Conservation (phyloP, 2,888 invertebrate species). For the Dynastes hyllus region DNA sequence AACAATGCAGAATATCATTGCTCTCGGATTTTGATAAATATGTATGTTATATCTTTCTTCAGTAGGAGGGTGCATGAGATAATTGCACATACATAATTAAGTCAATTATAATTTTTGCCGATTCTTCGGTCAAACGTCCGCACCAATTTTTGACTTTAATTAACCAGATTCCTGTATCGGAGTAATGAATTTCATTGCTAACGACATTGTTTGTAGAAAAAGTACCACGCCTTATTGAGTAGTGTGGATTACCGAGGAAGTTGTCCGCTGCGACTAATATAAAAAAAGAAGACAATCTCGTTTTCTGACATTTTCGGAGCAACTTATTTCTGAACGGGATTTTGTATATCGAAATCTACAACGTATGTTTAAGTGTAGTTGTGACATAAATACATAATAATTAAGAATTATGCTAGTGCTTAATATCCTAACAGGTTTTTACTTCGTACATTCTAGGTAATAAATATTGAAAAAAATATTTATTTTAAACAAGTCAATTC, state of each 20-base stretch:
- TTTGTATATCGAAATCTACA: constrained; percentile 6
- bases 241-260: constrained; percentile 22
- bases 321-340: constrained; percentile 23
- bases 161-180: constrained; percentile 19
- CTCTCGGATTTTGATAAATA: neutral
- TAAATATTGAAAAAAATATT: too few relatives aligned
- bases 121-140: neutral
- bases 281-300: constrained; percentile 46
- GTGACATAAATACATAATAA: neutral
- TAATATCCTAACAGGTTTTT: neutral
- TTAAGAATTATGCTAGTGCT: neutral
- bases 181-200: constrained; percentile 49
- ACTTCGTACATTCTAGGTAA: too few relatives aligned
- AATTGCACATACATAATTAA: neutral
- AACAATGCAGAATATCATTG: neutral
- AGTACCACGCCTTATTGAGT: constrained; percentile 42
- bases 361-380: neutral
- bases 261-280: neutral
- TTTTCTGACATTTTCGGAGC: constrained; percentile 46
- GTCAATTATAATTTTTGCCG: neutral
- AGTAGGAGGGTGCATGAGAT: neutral
- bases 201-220: constrained; percentile 44
- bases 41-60: neutral
- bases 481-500: too few relatives aligned
- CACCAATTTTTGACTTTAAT: neutral